Conservation (phyloP, 2,113 vertebrate genomes). For the Gymnogyps californianus region DNA sequence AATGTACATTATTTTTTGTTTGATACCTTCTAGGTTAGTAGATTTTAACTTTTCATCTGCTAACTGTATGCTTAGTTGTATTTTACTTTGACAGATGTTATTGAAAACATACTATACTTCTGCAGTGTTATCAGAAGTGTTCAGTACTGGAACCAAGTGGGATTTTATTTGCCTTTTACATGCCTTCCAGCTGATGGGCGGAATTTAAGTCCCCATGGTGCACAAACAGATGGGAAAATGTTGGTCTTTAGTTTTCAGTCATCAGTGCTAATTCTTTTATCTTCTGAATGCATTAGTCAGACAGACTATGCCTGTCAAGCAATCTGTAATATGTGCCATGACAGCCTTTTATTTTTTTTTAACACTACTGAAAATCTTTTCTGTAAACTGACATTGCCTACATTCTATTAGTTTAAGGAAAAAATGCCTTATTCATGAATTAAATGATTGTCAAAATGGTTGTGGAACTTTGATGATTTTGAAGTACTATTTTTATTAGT, state of each 20-base stretch:
- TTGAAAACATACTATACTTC: not conserved
- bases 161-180: slow-evolving; percentile 12
- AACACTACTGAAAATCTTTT: not conserved
- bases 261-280: slow-evolving; percentile 74
- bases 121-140: not conserved
- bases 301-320: slow-evolving; percentile 4
- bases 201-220: not conserved
- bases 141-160: not conserved
- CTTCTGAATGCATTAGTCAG: slow-evolving; percentile 55
- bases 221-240: slow-evolving; percentile 8
- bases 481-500: not conserved
- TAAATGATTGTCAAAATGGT: not conserved
- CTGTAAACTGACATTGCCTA: not conserved
- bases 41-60: not conserved
- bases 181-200: not conserved
- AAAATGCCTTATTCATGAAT: not conserved
- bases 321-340: not conserved
- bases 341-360: not conserved
- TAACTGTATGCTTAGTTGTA: not conserved
- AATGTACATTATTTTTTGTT: not conserved
- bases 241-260: not conserved
- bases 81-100: not conserved
- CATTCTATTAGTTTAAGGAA: not conserved
- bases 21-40: not conserved
- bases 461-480: not conserved